Evolutionary conservation across 1,140 invertebrate species (phyloP).

Genomic region (Leptopilina clavipes): DNA sequence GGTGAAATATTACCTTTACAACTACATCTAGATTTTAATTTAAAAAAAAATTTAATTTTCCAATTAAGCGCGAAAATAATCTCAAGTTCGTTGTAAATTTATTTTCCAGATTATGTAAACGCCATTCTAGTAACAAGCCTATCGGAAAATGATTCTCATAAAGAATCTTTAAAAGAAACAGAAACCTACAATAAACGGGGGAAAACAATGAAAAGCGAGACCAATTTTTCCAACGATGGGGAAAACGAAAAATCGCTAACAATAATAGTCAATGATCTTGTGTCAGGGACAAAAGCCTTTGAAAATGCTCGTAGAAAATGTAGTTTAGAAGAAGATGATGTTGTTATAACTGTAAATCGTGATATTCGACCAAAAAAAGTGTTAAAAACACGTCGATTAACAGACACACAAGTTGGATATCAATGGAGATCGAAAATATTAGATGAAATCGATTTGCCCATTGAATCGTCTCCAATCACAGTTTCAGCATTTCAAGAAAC

Average conservation of each 20-base stretch:
- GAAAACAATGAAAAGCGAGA: background rate
- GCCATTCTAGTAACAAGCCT: background rate
- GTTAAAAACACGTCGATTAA: slow-evolving; percentile 56
- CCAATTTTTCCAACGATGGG: background rate
- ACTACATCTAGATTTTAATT: background rate
- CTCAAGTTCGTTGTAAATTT: background rate
- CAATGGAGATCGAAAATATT: slow-evolving; percentile 39
- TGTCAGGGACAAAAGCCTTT: background rate
- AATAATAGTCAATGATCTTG: slow-evolving; percentile 4
- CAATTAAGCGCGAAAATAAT: background rate
- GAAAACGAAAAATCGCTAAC: background rate
- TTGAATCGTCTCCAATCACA: slow-evolving; percentile 32
- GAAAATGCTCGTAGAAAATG: slow-evolving; percentile 4
- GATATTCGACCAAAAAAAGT: slow-evolving; percentile 46
- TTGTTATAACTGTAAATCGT: slow-evolving; percentile 49
- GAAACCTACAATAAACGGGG: background rate
- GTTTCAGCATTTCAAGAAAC: slow-evolving; percentile 43
- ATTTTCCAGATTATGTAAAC: slow-evolving; percentile 4
- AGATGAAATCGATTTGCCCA: slow-evolving; percentile 7
- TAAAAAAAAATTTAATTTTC: background rate
- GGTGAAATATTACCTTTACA: background rate
- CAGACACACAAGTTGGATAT: slow-evolving; percentile 57
- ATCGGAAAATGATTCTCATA: background rate
- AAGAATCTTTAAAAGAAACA: background rate
- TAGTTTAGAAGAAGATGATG: slow-evolving; percentile 39